Base-by-base conservation (phyloP, 2,888 invertebrate species). In the Notodromas monacha region DNA sequence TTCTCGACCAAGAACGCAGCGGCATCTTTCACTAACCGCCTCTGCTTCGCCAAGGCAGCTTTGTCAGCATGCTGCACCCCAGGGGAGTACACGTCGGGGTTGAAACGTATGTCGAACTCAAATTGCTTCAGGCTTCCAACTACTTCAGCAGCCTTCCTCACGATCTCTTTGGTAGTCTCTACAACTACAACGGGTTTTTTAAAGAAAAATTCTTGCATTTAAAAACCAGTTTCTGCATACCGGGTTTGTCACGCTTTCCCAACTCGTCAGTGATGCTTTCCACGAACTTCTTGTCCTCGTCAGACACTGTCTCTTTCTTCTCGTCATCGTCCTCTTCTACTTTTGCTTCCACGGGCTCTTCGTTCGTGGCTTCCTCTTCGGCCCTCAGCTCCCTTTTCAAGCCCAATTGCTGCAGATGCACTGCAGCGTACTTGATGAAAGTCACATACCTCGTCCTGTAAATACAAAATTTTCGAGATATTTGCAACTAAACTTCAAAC, bases 51-150 rank as follows among this genome's bases (percentile, higher is more conserved):
- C 31, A 81, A 54, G 26, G 59, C 58, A 40, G 64, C 60, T 38
- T 63, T 48, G 43, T 65, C 62, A 12, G 63, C 60, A 54, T 89
- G 86, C 33, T 59, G 61, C 35, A 96, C 86, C 31, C 79, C 79
- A 2, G 76, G 73, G 6, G 89, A 89, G 54, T 74, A 92, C 36
- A 89, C 81, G 53, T 96, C 96, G 1, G 92, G 86, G 56, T 96
- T 96, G 54, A 96, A 96, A 36, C 84, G 65, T 38, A 96, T 73
- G 48, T 81, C 84, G 51, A 92, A 89, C 50, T 86, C 86, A 0
- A 76, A 69, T 40, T 86, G 84, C 48, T 77, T 76, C 4, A 92
- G 58, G 0, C 89, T 92, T 1, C 79, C 79, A 3, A 92, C 86
- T 14, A 79, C 73, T 4, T 64, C 56, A 4, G 84, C 76, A 3